phyloP scores from a whole-genome alignment of 64 coral and sea anemone genomes.

The Porites lutea region DNA sequence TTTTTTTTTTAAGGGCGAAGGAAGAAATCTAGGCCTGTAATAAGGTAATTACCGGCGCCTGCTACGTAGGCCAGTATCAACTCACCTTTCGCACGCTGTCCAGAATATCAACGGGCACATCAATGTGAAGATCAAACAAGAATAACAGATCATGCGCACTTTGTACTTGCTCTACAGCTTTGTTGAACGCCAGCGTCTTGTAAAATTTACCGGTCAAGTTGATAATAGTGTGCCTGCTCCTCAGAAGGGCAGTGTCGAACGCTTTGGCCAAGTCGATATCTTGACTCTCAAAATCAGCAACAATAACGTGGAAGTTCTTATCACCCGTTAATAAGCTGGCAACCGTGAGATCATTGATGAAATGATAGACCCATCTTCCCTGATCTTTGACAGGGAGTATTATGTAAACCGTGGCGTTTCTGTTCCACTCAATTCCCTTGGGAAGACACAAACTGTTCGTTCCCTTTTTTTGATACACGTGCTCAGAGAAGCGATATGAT shows the following conservation, averaged over 20 bases:
- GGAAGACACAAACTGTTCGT: not conserved
- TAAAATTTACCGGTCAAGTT: conserved; percentile 50
- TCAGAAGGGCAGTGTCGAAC: conserved; percentile 43
- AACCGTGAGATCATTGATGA: not conserved
- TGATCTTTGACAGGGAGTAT: conserved; percentile 15
- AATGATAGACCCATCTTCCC: conserved; percentile 18
- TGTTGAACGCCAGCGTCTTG: conserved; percentile 53
- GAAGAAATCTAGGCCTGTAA: too few relatives aligned
- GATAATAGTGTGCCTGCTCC: conserved; percentile 41
- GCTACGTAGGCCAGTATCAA: too few relatives aligned
- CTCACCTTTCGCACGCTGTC: too few relatives aligned
- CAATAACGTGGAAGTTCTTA: not conserved
- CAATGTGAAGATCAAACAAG: not conserved
- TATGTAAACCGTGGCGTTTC: not conserved
- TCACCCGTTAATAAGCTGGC: conserved; percentile 5
- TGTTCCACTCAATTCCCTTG: conserved; percentile 2
- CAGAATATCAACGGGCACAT: not conserved
- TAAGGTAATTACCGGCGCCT: too few relatives aligned
- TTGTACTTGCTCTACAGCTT: not conserved
- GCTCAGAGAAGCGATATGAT: not conserved
- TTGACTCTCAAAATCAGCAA: conserved; percentile 44
- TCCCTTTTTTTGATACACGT: not conserved
- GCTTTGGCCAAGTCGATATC: conserved; percentile 45
- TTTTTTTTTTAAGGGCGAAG: too few relatives aligned
- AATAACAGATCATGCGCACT: not conserved